Evolutionary conservation across 2,797 vertebrate species (phyloP).

Genomic region (Spizella passerina): DNA sequence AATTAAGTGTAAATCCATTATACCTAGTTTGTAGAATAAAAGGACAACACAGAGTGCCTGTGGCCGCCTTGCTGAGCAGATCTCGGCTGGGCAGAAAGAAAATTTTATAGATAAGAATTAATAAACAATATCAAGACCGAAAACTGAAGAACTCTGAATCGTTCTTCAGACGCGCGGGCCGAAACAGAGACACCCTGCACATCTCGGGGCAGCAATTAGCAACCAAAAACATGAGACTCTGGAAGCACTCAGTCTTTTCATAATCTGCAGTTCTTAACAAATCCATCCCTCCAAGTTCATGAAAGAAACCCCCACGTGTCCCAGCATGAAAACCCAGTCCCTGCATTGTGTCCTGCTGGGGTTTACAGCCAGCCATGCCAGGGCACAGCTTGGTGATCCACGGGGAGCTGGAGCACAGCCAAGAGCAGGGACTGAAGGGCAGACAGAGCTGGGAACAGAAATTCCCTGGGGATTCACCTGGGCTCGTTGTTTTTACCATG

Average conservation of each 20-base stretch:
- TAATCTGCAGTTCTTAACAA: neutral
- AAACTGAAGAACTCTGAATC: too few species aligned
- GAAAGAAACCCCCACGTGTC: rapidly evolving
- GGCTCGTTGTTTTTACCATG: neutral
- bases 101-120: too few species aligned
- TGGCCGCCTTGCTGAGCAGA: too few species aligned
- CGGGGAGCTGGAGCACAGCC: neutral
- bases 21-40: too few species aligned
- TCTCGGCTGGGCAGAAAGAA: too few species aligned
- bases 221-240: too few species aligned
- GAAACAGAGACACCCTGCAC: too few species aligned
- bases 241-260: neutral
- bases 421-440: neutral
- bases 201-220: too few species aligned
- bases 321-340: neutral
- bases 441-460: neutral
- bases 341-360: neutral
- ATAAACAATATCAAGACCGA: too few species aligned
- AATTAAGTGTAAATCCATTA: too few species aligned
- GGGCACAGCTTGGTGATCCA: neutral
- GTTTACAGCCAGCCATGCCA: neutral
- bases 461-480: neutral
- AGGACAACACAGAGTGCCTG: too few species aligned
- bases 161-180: too few species aligned
- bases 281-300: neutral